Conservation (phyloP, 2,113 vertebrate genomes). For the Procavia capensis region DNA sequence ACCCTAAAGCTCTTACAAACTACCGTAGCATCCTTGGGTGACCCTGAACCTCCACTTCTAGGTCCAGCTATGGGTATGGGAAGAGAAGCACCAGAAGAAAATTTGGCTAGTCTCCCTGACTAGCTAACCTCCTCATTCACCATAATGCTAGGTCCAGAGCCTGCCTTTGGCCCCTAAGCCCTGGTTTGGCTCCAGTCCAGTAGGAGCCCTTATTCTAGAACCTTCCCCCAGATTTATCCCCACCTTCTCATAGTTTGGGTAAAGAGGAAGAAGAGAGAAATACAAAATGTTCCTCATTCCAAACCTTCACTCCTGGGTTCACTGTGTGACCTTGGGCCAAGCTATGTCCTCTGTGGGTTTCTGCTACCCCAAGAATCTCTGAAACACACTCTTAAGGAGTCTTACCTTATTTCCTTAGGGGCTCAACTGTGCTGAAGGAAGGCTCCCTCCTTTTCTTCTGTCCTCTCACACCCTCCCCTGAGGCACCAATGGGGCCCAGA, state of each 20-base stretch:
- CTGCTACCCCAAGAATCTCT: neutral
- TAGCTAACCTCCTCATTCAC: neutral
- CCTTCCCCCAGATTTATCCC: neutral
- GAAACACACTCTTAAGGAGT: neutral
- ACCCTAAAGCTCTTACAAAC: neutral
- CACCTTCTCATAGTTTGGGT: constrained; percentile 44
- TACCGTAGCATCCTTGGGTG: neutral
- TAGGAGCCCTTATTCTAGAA: constrained; percentile 19
- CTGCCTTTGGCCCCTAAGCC: neutral
- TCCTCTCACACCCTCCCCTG: constrained; percentile 62
- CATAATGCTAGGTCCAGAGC: neutral
- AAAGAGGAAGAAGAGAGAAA: neutral
- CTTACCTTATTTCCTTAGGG: constrained; percentile 60
- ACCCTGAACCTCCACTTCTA: neutral
- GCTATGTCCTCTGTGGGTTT: neutral
- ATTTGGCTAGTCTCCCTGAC: neutral
- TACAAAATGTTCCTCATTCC: neutral
- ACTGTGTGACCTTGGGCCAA: neutral
- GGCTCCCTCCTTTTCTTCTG: neutral
- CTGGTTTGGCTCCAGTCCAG: neutral
- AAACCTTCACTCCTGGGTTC: neutral
- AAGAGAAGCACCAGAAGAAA: neutral
- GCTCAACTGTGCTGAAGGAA: constrained; percentile 47
- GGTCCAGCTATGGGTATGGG: neutral
- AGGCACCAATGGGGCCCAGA: constrained; percentile 39